Base-by-base conservation (phyloP, 2,113 vertebrate genomes). In the Myotis yumanensis region DNA sequence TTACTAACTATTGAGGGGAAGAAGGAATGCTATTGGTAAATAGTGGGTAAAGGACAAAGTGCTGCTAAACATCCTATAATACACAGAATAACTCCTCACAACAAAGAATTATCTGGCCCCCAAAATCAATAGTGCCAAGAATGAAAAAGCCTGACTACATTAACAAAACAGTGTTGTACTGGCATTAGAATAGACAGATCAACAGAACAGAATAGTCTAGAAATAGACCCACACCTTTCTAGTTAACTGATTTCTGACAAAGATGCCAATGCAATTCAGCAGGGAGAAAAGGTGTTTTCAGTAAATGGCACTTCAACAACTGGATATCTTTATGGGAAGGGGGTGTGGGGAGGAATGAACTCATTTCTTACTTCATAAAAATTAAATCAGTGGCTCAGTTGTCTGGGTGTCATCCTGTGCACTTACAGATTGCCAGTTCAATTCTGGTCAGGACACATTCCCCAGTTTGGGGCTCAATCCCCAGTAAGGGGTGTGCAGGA, bases 361-460 rank as follows among this genome's bases (percentile, higher is more conserved):
- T 40, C 32, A 86, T 89, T 79, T 87, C 40, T 4, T 25, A 80
- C 12, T 84, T 81, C 32, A 84, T 28, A 95, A 95, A 91, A 89
- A 83, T 77, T 66, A 90, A 91, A 28, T 25, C 23, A 62, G 57
- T 62, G 57, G 57, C 57, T 62, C 57, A 62, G 57, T 28, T 62
- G 23, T 62, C 57, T 57, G 57, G 10, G 57, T 62, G 23, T 28
- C 57, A 62, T 62, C 23, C 57, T 62, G 23, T 62, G 57, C 23
- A 62, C 23, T 62, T 62, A 62, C 23, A 62, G 57, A 57, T 25
- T 59, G 57, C 22, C 23, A 59, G 57, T 59, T 59, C 22, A 25
- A 59, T 59, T 59, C 57, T 59, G 23, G 22, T 59, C 57, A 62
- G 57, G 23, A 28, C 57, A 62, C 4, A 23, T 57, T 62, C 57